Percentiles rank a stretch among this genome's conserved stretches.
Evolutionary conservation across 2,888 invertebrate genomes (phyloP).

Genomic region (Beris chalybata): DNA sequence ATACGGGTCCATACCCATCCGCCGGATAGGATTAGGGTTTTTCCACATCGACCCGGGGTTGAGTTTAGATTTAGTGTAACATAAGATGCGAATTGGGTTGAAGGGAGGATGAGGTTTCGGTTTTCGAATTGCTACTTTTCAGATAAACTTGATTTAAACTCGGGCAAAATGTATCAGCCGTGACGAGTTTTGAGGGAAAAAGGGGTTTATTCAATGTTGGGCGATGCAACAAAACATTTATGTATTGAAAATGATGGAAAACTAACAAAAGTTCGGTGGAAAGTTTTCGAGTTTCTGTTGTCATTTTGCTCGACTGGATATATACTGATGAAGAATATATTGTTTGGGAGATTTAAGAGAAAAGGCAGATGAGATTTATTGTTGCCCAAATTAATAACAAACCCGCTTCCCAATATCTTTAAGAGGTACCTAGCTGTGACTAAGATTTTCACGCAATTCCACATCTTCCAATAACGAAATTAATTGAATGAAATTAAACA

Average conservation of each 20-base stretch:
- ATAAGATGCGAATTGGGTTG: not conserved
- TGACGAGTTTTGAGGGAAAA: constrained; percentile 12
- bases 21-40: not conserved
- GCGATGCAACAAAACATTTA: not conserved
- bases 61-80: not conserved
- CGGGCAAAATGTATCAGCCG: constrained; percentile 6
- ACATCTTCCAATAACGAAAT: no score
- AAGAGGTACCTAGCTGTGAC: no score
- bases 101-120: not conserved
- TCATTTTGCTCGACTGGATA: no score
- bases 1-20: not conserved
- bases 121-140: constrained; percentile 8
- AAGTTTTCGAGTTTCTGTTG: no score
- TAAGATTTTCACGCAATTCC: no score
- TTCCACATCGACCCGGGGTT: not conserved
- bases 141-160: constrained; percentile 20
- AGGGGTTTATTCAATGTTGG: not conserved
- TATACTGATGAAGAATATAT: no score
- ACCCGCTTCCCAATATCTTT: no score
- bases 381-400: no score
- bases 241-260: constrained; percentile 7
- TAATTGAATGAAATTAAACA: no score
- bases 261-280: not conserved
- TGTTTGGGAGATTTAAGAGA: no score
- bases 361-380: no score